Percentiles rank a stretch among this genome's conserved stretches.
phyloP scores from a whole-genome alignment of 2,888 invertebrate genomes.

The Volucella inflata region DNA sequence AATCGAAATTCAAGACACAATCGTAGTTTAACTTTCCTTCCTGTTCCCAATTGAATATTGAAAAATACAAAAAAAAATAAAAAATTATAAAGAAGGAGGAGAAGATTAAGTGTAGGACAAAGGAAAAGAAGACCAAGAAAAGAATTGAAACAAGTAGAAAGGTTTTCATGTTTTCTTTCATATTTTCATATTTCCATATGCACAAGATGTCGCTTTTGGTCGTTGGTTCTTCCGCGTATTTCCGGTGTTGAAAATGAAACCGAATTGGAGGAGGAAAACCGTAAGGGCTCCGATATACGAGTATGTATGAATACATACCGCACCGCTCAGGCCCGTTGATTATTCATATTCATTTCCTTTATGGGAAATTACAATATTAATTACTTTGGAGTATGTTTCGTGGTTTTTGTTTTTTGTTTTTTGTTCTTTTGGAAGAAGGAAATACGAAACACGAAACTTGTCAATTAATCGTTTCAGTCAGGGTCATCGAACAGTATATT shows the following conservation, averaged over 20 bases:
- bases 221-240: constrained; percentile 58
- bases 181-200: constrained; percentile 62
- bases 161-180: constrained; percentile 40
- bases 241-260: constrained; percentile 67
- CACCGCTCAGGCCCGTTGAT: constrained; percentile 24
- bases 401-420: no score
- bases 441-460: no score
- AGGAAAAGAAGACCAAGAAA: no score
- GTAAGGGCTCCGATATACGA: constrained; percentile 45
- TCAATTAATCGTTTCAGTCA: no score
- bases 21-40: constrained; percentile 68
- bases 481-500: no score
- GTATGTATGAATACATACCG: background rate
- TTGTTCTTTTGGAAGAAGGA: no score
- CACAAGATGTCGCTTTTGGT: constrained; percentile 60
- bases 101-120: constrained; percentile 16
- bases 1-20: constrained; percentile 72
- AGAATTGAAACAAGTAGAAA: constrained; percentile 19
- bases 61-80: background rate
- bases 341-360: constrained; percentile 71
- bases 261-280: constrained; percentile 54
- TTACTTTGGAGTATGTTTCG: constrained; percentile 36
- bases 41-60: constrained; percentile 70
- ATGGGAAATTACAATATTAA: constrained; percentile 68
- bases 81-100: constrained; percentile 2